Evolutionary conservation across 2,888 invertebrate genomes (phyloP).

Genomic region (Timema cristinae): DNA sequence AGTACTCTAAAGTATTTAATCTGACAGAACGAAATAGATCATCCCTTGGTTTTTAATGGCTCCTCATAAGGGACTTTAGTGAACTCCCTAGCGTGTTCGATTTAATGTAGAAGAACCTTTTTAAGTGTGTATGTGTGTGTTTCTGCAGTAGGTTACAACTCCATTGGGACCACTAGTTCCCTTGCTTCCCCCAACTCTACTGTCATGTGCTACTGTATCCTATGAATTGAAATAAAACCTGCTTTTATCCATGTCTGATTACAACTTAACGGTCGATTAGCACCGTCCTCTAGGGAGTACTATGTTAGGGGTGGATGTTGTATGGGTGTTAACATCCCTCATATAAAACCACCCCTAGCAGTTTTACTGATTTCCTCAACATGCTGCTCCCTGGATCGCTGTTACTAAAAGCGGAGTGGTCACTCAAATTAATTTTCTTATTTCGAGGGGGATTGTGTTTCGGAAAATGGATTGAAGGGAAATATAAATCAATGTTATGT

Average conservation of each 20-base stretch:
- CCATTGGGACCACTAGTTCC: no score
- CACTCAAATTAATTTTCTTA: conserved; percentile 17
- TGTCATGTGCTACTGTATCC: neutral
- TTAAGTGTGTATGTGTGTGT: no score
- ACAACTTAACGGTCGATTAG: conserved; percentile 32
- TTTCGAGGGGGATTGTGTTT: neutral
- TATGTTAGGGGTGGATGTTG: neutral
- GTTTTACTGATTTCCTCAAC: conserved; percentile 2
- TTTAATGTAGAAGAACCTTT: no score
- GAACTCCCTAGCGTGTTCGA: no score
- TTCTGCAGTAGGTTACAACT: no score
- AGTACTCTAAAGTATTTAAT: no score
- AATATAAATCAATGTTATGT: no score
- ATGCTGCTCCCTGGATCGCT: neutral
- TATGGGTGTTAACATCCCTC: conserved; percentile 2
- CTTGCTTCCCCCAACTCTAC: neutral
- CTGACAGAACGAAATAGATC: no score
- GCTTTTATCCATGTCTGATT: conserved; percentile 31
- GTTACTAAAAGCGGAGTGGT: neutral
- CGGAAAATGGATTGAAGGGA: no score
- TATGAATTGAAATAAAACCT: conserved; percentile 19
- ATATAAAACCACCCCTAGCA: neutral
- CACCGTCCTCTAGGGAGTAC: conserved; percentile 13
- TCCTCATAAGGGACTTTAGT: no score
- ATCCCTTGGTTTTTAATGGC: no score